These are phyloP conservation scores for Tenthredo distinguenda DNA, from an alignment of 2,888 invertebrate species.

Conservation along the genomic window DNA sequence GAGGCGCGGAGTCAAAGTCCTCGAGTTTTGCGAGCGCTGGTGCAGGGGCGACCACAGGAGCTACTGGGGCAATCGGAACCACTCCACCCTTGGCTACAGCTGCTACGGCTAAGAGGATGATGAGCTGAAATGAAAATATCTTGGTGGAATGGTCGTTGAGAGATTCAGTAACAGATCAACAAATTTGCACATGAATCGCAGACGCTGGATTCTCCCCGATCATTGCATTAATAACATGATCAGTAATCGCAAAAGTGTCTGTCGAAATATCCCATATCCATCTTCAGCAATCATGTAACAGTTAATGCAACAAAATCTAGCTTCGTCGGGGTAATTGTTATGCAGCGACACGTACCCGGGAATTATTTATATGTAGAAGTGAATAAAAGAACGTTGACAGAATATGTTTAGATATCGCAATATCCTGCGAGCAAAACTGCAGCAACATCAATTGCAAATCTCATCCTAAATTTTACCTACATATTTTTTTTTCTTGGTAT, in stretches of 20 bases:
- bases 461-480: not conserved
- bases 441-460: not conserved
- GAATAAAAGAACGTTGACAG: constrained; percentile 34
- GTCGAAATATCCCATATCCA: not conserved
- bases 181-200: not conserved
- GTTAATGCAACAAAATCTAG: constrained; percentile 38
- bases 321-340: constrained; percentile 20
- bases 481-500: not conserved
- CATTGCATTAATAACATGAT: not conserved
- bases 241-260: not conserved
- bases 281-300: constrained; percentile 40
- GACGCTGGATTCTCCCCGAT: not conserved
- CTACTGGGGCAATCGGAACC: constrained; percentile 65
- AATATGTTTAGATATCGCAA: constrained; percentile 32
- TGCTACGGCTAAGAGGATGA: constrained; percentile 74
- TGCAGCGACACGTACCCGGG: constrained; percentile 32
- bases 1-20: constrained; percentile 68
- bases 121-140: constrained; percentile 64
- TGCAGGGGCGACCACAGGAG: constrained; percentile 58
- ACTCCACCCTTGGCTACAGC: constrained; percentile 78
- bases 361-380: constrained; percentile 33
- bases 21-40: constrained; percentile 68
- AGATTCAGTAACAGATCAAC: too few species aligned
- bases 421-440: constrained; percentile 17
- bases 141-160: not conserved